Evolutionary conservation across 1,140 invertebrate species (phyloP).

Genomic region (Diuraphis noxia): DNA sequence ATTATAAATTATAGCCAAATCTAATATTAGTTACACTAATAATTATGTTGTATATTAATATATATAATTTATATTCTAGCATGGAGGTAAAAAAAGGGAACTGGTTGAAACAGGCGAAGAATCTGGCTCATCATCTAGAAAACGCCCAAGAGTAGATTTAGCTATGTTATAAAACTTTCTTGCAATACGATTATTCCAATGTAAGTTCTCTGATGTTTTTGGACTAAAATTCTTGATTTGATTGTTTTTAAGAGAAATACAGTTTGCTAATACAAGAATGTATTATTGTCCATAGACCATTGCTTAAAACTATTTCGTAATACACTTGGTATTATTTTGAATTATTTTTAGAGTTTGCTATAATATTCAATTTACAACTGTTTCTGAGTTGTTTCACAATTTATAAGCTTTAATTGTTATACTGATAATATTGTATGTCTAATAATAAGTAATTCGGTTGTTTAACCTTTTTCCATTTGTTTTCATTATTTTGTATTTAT

Average conservation of each 20-base stretch:
- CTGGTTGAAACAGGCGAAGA: slow-evolving; percentile 10
- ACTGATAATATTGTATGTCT: background rate
- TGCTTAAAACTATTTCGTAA: background rate
- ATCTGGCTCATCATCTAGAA: slow-evolving; percentile 15
- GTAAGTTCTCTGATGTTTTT: background rate
- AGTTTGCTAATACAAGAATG: background rate
- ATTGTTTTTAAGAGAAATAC: background rate
- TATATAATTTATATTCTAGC: slow-evolving; percentile 17
- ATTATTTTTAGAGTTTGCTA: background rate
- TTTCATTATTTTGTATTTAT: background rate
- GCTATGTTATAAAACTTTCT: background rate
- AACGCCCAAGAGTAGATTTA: slow-evolving; percentile 22
- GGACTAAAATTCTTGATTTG: background rate
- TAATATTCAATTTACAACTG: background rate
- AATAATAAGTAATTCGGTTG: background rate
- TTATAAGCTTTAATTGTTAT: background rate
- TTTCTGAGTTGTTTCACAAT: background rate
- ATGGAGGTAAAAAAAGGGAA: slow-evolving; percentile 47
- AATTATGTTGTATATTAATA: background rate
- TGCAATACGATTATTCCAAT: background rate
- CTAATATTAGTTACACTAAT: background rate
- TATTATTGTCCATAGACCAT: background rate
- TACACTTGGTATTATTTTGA: background rate
- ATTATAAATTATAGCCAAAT: background rate
- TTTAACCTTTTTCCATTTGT: background rate